phyloP scores from a whole-genome alignment of 2,888 invertebrate species.

The Eupithecia subfuscata region DNA sequence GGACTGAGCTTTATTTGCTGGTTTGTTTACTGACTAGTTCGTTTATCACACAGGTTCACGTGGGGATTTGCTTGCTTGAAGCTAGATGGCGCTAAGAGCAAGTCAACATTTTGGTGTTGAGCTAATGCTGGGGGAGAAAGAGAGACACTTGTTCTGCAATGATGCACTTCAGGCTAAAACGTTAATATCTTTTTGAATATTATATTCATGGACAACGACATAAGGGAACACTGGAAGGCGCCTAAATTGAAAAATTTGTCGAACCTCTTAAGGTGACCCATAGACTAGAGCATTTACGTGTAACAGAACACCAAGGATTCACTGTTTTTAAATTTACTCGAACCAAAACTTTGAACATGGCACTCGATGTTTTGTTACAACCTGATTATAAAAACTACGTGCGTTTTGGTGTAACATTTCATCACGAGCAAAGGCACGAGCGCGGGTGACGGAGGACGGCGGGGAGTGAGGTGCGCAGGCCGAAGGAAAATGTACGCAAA shows the following conservation, averaged over 20 bases:
- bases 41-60: slow-evolving; percentile 11
- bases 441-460: no score
- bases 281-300: no score
- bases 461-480: no score
- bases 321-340: no score
- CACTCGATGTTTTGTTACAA: no score
- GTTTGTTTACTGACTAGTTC: slow-evolving; percentile 29
- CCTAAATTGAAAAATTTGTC: neutral
- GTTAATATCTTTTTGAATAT: neutral
- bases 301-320: no score
- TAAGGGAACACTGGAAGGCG: neutral
- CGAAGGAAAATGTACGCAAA: no score
- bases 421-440: no score
- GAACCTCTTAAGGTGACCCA: no score
- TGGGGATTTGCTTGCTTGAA: neutral
- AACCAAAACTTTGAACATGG: no score
- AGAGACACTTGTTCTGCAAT: neutral
- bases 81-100: slow-evolving; percentile 2
- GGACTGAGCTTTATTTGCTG: slow-evolving; percentile 41
- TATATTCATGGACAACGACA: neutral
- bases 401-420: no score
- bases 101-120: neutral
- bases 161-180: neutral
- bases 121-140: neutral
- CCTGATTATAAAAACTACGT: no score